Percentiles rank a stretch among this genome's conserved stretches.
These are phyloP conservation scores for Brachyptera putata DNA, from an alignment of 2,888 invertebrate genomes.

Conservation along the genomic window DNA sequence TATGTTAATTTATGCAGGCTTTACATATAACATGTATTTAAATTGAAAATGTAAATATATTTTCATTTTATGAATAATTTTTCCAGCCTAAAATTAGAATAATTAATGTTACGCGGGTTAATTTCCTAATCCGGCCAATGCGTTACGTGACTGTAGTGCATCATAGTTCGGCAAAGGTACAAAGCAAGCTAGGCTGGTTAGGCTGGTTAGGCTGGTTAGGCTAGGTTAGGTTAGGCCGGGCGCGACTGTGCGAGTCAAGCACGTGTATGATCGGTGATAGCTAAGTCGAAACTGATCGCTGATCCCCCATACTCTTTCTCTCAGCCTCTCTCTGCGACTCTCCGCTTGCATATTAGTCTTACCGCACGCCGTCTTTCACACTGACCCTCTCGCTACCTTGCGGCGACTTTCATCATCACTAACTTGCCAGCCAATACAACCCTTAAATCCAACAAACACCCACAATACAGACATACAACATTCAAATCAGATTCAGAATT, in stretches of 20 bases:
- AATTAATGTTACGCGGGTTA: neutral
- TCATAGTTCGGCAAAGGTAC: too few relatives aligned
- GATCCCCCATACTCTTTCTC: too few relatives aligned
- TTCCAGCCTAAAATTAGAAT: constrained; percentile 2
- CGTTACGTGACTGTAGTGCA: neutral
- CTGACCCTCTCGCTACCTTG: neutral
- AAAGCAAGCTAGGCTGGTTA: too few relatives aligned
- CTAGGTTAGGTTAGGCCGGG: too few relatives aligned
- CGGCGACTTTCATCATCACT: too few relatives aligned
- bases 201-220: too few relatives aligned
- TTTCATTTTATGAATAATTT: constrained; percentile 6
- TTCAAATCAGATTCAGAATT: neutral
- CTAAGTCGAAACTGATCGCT: too few relatives aligned
- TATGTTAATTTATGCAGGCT: neutral
- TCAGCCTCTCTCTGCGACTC: too few relatives aligned
- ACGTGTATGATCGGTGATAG: too few relatives aligned
- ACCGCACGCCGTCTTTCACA: too few relatives aligned
- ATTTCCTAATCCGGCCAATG: constrained; percentile 3
- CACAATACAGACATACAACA: neutral
- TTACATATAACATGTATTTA: constrained; percentile 1
- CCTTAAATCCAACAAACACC: neutral
- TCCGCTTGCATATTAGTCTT: too few relatives aligned
- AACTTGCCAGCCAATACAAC: neutral
- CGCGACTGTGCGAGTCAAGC: too few relatives aligned
- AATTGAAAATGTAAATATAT: constrained; percentile 2